Evolutionary conservation across 1,140 invertebrate species (phyloP), one percentile per base, ranked within the genome.

Genomic region (Philopotamus ludificatus): DNA sequence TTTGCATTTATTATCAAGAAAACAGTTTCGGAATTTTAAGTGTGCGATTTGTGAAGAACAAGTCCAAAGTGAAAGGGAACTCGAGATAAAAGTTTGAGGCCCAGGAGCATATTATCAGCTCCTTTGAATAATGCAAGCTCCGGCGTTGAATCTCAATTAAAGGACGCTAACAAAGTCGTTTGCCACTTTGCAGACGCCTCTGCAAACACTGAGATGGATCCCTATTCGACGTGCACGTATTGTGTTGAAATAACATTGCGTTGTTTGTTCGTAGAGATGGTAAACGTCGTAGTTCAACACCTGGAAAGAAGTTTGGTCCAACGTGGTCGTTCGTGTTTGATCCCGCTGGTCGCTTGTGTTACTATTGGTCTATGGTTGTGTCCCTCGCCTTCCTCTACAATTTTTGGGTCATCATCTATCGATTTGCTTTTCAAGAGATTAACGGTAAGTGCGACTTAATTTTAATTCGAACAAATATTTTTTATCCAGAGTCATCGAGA

Each of bases 331-430:
- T 96, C 78, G 93, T 94, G 44, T 95, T 95, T 77, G 93, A 95
- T 82, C 91, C 91, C 12, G 92, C 93, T 55, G 93, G 93, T 67
- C 84, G 93, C 26, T 85, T 95, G 21, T 95, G 92, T 80, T 96
- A 96, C 81, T 95, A 96, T 75, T 96, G 94, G 94, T 95, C 93
- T 68, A 93, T 96, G 89, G 92, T 98, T 39, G 96, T 98, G 34
- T 97, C 95, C 58, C 84, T 98, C 71, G 96, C 96, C 71, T 98
- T 98, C 81, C 87, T 98, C 63, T 99, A 99, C 84, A 99, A 99
- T 81, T 97, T 98, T 75, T 97, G 95, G 96, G 94, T 97, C 74
- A 95, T 98, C 80, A 95, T 97, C 73, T 98, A 97, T 84, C 88
- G 96, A 77, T 98, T 97, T 84, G 93, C 95, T 79, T 98, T 99